A percentile compares a stretch with the other conserved stretches of the same genome.
Conservation (phyloP, 2,113 vertebrate genomes). For the Zeus faber region DNA sequence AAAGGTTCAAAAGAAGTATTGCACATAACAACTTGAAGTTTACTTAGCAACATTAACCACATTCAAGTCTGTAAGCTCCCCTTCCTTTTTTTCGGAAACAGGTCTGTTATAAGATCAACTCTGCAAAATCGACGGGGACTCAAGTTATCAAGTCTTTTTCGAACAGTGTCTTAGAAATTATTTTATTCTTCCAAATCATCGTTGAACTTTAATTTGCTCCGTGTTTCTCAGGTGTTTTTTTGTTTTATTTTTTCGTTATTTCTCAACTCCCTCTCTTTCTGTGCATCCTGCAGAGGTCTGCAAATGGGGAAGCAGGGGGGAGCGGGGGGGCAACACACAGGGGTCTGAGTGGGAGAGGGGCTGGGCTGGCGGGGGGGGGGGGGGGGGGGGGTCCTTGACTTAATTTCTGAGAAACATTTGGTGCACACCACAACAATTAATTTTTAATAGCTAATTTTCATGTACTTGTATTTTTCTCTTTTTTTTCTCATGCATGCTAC, state of each 20-base stretch:
- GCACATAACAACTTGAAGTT: conserved; percentile 99
- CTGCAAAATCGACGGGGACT: conserved; percentile 73
- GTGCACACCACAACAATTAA: conserved; percentile 98
- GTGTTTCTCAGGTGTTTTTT: conserved; percentile 39
- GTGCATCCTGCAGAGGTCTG: conserved; percentile 96
- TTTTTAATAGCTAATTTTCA: conserved; percentile 96
- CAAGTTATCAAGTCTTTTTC: conserved; percentile 96
- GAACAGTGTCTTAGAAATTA: conserved; percentile 91
- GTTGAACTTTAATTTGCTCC: conserved; percentile 64
- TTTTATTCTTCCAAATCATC: conserved; percentile 84
- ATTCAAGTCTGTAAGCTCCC: conserved; percentile 99
- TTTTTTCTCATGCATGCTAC: conserved; percentile 96
- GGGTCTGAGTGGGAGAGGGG: too few relatives aligned
- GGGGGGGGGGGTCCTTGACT: conserved; percentile 80
- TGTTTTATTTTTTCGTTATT: conserved; percentile 16
- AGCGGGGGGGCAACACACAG: conserved; percentile 76
- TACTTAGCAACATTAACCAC: conserved; percentile 99
- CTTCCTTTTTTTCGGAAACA: conserved; percentile 85
- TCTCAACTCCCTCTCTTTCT: conserved; percentile 72
- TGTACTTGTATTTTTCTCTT: conserved; percentile 77
- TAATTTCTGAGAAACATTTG: conserved; percentile 99
- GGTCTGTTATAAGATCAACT: conserved; percentile 88
- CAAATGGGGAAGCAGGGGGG: conserved; percentile 88
- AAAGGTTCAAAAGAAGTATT: conserved; percentile 99
- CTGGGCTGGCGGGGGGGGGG: conserved; percentile 19